These are phyloP conservation scores for Murina feae DNA, from an alignment of 2,113 vertebrate genomes.

Conservation along the genomic window DNA sequence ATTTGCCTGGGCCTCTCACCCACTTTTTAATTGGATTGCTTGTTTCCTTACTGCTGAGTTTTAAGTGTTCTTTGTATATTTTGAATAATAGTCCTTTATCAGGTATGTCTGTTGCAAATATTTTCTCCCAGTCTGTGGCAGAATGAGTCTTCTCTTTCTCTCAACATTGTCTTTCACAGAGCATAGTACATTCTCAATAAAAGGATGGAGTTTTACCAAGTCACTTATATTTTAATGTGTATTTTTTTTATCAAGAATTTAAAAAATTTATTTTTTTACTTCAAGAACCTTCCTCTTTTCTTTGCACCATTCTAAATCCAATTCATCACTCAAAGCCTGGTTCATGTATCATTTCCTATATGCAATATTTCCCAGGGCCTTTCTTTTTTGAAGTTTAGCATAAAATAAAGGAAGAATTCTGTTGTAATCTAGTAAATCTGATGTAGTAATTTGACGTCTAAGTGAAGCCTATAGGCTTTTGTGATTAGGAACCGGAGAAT, in stretches of 20 bases:
- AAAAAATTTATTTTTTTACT: background rate
- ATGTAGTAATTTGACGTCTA: background rate
- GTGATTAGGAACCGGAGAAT: background rate
- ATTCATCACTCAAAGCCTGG: background rate
- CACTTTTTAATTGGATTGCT: background rate
- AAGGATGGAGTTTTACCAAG: background rate
- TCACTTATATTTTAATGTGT: background rate
- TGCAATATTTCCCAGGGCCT: background rate
- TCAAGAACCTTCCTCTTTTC: background rate
- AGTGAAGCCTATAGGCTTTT: background rate
- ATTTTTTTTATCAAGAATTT: background rate
- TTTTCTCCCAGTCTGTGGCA: background rate
- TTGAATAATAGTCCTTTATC: background rate
- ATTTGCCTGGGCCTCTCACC: background rate
- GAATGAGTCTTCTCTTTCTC: background rate
- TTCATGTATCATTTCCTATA: background rate
- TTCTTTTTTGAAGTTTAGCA: background rate
- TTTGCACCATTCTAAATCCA: background rate
- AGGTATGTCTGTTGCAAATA: background rate
- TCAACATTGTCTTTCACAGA: background rate
- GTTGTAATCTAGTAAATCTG: background rate
- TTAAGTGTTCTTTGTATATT: background rate
- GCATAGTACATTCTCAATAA: background rate
- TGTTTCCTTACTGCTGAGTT: background rate
- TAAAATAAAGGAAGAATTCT: background rate